Base-by-base conservation (phyloP, 2,888 invertebrate species). In the Scaptomyza caliginosa region DNA sequence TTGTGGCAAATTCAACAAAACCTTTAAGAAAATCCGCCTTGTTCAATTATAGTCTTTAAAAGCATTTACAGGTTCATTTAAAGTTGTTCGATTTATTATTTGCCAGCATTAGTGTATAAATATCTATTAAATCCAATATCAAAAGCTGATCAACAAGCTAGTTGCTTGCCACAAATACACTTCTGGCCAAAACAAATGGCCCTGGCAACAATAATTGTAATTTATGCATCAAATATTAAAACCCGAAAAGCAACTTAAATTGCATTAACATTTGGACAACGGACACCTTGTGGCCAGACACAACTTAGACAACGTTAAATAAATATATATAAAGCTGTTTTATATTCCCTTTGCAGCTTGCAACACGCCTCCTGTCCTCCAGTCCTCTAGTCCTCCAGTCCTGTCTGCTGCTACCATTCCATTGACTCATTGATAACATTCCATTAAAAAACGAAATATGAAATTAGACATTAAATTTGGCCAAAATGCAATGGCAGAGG, bases 391-490 rank as follows among this genome's bases (percentile, higher is more conserved):
- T n/a, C n/a, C 45, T 7, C n/a, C 11, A 16, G 7, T 10, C 10
- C 10, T 23, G 42, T 16, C n/a, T 17, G 28, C 11, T 38, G 30
- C 23, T 39, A 17, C 39, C 24, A 28, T 11, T 45, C 45, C 45
- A 28, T 45, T 28, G 45, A 13, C 43, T 59, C 72, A 59, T 56
- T 72, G 68, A 72, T 72, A 49, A 72, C 58, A 68, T 64, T 72
- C 52, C 64, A 72, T 72, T 68, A 40, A 40, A 56, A 36, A 72
- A n/a, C n/a, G n/a, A n/a, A 72, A 68, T 72, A 72, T 72, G 72
- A 72, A 72, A 72, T 72, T 72, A 65, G 72, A 65, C 43, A 49
- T 56, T 56, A 68, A 65, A 54, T 72, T 64, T 67, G 63, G 56
- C 40, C 46, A 50, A 26, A 68, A 28, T 11, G 49, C 48, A 55